Evolutionary conservation across 2,888 invertebrate species (phyloP).

Genomic region (Marasmarcha lunaedactyla): DNA sequence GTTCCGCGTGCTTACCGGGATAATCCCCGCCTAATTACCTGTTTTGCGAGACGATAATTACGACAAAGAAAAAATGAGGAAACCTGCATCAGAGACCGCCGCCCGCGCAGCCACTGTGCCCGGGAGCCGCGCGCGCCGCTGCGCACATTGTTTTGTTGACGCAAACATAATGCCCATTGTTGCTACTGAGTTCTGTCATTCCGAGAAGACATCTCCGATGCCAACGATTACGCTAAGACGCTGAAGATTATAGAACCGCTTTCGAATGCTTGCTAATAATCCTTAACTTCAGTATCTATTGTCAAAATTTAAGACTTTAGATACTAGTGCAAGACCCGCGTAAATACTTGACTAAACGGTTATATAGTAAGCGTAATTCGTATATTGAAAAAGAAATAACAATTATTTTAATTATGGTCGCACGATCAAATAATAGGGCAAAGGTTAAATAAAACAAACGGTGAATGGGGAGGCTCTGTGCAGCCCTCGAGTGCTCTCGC

Average conservation of each 20-base stretch:
- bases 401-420: neutral
- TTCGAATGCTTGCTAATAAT: too few species aligned
- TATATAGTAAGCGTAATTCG: too few species aligned
- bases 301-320: too few species aligned
- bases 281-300: neutral
- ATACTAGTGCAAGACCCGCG: too few species aligned
- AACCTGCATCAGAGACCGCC: slow-evolving; percentile 18
- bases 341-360: too few species aligned
- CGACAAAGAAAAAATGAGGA: slow-evolving; percentile 20
- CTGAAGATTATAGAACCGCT: too few species aligned
- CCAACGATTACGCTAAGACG: too few species aligned
- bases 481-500: too few species aligned
- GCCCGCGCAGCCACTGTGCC: neutral
- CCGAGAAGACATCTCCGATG: neutral
- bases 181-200: slow-evolving; percentile 5
- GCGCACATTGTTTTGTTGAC: slow-evolving; percentile 18
- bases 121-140: slow-evolving; percentile 4
- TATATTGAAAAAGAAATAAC: too few species aligned
- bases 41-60: slow-evolving; percentile 56
- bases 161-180: slow-evolving; percentile 17
- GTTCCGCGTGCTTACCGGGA: slow-evolving; percentile 46
- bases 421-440: slow-evolving; percentile 5
- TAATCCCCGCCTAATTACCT: slow-evolving; percentile 61
- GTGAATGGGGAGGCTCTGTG: slow-evolving; percentile 11
- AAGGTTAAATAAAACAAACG: slow-evolving; percentile 24